phyloP scores from a whole-genome alignment of 2,113 vertebrate genomes.

The Gallinago jamesoni region DNA sequence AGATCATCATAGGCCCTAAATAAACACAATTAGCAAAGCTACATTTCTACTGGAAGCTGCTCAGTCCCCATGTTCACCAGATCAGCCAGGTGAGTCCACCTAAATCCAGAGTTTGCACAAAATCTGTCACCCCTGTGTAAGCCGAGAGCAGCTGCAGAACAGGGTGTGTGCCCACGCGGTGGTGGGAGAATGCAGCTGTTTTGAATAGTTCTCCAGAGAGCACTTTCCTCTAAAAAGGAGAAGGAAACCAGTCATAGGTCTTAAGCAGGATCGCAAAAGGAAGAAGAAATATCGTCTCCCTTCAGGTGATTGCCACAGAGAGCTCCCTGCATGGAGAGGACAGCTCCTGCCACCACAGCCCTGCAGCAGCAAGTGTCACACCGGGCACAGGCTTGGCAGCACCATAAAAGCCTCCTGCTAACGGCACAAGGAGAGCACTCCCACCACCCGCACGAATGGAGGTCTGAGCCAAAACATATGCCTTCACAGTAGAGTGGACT shows the following conservation, averaged over 20 bases:
- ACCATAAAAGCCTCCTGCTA: neutral
- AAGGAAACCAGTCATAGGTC: neutral
- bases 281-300: neutral
- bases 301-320: neutral
- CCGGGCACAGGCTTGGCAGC: neutral
- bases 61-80: neutral
- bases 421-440: neutral
- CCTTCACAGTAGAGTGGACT: neutral
- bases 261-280: neutral
- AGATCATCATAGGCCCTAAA: neutral
- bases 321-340: rapidly evolving
- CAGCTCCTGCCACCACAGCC: neutral
- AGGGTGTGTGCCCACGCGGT: rapidly evolving
- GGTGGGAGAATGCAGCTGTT: neutral
- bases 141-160: neutral
- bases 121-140: neutral
- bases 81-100: neutral
- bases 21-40: neutral
- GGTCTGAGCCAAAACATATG: neutral
- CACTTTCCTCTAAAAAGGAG: neutral
- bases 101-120: neutral
- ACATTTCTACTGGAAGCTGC: neutral
- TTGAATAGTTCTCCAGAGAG: neutral
- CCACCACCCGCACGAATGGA: rapidly evolving
- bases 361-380: neutral